Conservation (phyloP, 2,888 invertebrate species). For the Xestobium rufovillosum region DNA sequence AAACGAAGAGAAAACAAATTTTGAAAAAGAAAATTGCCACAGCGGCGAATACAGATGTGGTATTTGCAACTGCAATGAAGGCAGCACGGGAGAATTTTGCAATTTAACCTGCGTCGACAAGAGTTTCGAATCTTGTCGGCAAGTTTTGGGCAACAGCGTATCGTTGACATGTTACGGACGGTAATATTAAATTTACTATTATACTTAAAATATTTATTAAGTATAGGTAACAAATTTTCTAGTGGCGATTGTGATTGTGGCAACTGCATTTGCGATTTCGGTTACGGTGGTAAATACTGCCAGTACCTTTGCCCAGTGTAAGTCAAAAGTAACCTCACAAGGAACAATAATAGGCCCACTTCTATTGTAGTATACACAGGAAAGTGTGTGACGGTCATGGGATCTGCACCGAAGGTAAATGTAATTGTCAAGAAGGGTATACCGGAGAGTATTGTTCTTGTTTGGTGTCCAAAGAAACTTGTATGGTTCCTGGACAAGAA, state of each 20-base stretch:
- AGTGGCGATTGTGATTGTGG: constrained; percentile 76
- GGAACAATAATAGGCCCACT: constrained; percentile 30
- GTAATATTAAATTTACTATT: constrained; percentile 18
- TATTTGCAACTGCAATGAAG: constrained; percentile 14
- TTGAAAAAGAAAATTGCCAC: constrained; percentile 45
- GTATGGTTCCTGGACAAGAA: constrained; percentile 46
- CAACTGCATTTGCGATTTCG: constrained; percentile 59
- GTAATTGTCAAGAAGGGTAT: constrained; percentile 35
- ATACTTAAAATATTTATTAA: constrained; percentile 5
- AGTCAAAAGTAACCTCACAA: constrained; percentile 26
- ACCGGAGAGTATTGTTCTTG: constrained; percentile 52
- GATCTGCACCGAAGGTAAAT: constrained; percentile 64
- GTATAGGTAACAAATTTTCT: constrained; percentile 13
- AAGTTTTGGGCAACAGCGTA: constrained; percentile 24
- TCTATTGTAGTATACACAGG: constrained; percentile 56
- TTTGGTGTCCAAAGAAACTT: constrained; percentile 43
- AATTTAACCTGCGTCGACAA: constrained; percentile 44
- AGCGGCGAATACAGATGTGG: constrained; percentile 35
- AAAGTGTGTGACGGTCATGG: constrained; percentile 66
- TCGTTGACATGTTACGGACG: constrained; percentile 27
- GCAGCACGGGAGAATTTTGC: constrained; percentile 51
- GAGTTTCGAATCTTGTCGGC: constrained; percentile 26
- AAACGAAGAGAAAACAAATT: constrained; percentile 63
- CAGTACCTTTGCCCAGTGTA: constrained; percentile 56
- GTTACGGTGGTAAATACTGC: constrained; percentile 53